A percentile compares a stretch with the other conserved stretches of the same genome.
These are phyloP conservation scores for Thamnophis sirtalis DNA, from an alignment of 2,113 vertebrate species.

Conservation along the genomic window DNA sequence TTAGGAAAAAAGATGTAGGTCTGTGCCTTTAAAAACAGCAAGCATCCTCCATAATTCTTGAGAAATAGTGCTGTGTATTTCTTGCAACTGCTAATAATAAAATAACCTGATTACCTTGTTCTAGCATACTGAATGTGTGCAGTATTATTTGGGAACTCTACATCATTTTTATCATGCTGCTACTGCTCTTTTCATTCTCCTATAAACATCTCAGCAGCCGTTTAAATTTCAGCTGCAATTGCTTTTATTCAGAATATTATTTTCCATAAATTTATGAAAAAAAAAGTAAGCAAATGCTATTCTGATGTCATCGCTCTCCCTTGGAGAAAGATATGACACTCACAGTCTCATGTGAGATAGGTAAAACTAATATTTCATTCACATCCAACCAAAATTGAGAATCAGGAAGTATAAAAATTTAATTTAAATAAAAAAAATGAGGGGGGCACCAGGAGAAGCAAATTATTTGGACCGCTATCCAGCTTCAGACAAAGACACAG, in stretches of 20 bases:
- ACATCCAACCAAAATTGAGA: background rate
- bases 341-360: background rate
- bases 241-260: background rate
- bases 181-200: background rate
- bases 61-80: slow-evolving; percentile 2
- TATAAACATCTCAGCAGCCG: slow-evolving; percentile 15
- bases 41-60: background rate
- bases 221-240: background rate
- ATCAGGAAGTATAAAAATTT: background rate
- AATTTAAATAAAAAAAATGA: background rate
- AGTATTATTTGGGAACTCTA: slow-evolving; percentile 15
- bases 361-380: background rate
- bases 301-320: background rate
- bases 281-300: background rate
- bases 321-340: background rate
- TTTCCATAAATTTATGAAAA: slow-evolving; percentile 22
- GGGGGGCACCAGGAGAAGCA: background rate
- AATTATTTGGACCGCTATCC: background rate
- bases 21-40: slow-evolving; percentile 28
- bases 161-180: slow-evolving; percentile 24
- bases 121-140: slow-evolving; percentile 13
- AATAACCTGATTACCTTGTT: background rate
- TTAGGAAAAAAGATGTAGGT: slow-evolving; percentile 18
- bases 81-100: slow-evolving; percentile 11
- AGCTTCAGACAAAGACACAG: background rate